These are phyloP conservation scores for Neostethus bicornis DNA, from an alignment of 2,797 vertebrate species.

Conservation along the genomic window DNA sequence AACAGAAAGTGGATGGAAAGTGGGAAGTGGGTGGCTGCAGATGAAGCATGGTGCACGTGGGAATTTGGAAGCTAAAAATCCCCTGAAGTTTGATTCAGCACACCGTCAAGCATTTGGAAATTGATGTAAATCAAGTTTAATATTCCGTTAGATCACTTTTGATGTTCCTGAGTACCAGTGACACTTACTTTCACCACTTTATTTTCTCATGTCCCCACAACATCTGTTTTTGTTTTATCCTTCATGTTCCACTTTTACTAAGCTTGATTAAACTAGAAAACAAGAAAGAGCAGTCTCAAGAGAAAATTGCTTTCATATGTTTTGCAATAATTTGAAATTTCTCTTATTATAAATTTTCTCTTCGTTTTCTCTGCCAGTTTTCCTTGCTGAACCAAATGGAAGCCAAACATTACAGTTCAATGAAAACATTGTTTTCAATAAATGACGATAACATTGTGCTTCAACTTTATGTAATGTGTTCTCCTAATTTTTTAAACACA, in stretches of 20 bases:
- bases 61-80: conserved; percentile 43
- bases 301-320: conserved; percentile 52
- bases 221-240: conserved; percentile 55
- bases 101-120: conserved; percentile 17
- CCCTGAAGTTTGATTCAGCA: conserved; percentile 22
- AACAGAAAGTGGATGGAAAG: conserved; percentile 54
- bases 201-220: conserved; percentile 38
- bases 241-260: conserved; percentile 31
- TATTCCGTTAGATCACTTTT: conserved; percentile 31
- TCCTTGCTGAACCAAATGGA: conserved; percentile 20
- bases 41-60: conserved; percentile 40
- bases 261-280: conserved; percentile 29
- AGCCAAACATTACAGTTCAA: conserved; percentile 18
- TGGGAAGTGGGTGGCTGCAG: conserved; percentile 52
- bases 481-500: conserved; percentile 10
- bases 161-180: conserved; percentile 15
- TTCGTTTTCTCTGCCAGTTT: conserved; percentile 33
- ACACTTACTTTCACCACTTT: conserved; percentile 41
- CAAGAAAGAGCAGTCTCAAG: conserved; percentile 19
- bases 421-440: not conserved
- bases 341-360: conserved; percentile 25
- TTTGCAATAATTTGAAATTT: conserved; percentile 29
- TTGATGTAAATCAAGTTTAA: not conserved
- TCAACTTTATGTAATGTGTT: conserved; percentile 21
- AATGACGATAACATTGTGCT: not conserved